Percentiles rank a stretch among this genome's conserved stretches.
These are phyloP conservation scores for Callimorpha dominula DNA, from an alignment of 2,888 invertebrate species.

Conservation along the genomic window DNA sequence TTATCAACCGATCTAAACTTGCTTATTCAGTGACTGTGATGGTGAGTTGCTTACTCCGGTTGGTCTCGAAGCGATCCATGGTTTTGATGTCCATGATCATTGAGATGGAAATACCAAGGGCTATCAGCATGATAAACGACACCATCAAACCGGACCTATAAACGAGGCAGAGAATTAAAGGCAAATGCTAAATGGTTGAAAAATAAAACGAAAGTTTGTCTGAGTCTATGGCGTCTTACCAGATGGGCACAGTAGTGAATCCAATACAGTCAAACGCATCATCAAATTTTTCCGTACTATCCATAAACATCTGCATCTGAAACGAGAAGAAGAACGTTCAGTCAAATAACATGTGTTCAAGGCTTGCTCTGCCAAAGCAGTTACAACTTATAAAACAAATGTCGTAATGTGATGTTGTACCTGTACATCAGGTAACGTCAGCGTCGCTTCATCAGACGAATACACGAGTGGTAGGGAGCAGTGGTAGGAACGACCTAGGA, in stretches of 20 bases:
- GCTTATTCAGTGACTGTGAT: constrained; percentile 91
- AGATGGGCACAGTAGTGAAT: constrained; percentile 96
- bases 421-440: constrained; percentile 84
- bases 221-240: constrained; percentile 75
- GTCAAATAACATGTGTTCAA: neutral
- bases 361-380: neutral
- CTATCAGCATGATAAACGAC: constrained; percentile 90
- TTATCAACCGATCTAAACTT: neutral
- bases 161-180: neutral
- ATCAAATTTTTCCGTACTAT: constrained; percentile 87
- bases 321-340: neutral
- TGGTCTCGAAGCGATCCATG: constrained; percentile 98
- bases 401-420: constrained; percentile 56
- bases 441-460: constrained; percentile 76
- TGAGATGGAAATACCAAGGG: constrained; percentile 92
- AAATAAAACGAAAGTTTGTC: neutral
- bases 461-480: constrained; percentile 85
- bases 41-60: constrained; percentile 96
- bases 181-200: neutral
- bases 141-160: constrained; percentile 93
- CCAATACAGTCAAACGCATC: constrained; percentile 96
- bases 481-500: constrained; percentile 85
- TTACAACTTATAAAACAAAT: neutral
- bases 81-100: constrained; percentile 98
- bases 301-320: constrained; percentile 86